Base-by-base conservation (phyloP, 2,888 invertebrate genomes). In the Atethmia centrago region DNA sequence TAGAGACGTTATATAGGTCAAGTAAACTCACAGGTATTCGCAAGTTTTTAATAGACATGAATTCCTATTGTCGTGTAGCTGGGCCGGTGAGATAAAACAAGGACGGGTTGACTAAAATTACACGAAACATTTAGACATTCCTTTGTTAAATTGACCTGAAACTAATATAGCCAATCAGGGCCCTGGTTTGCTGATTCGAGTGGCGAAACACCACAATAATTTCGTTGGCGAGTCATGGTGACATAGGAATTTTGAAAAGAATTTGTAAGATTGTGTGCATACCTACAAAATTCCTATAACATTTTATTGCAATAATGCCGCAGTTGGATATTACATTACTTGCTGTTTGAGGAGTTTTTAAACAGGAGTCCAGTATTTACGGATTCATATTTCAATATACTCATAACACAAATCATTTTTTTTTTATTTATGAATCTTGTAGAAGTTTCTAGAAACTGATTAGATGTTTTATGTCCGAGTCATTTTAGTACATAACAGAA, bases 31-130 rank as follows among this genome's bases (percentile, higher is more conserved):
- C 89, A 91, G 90, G 91, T 90, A 90, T 89, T 88, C 81, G 85
- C 81, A 84, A 80, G 89, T 91, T 93, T 91, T 90, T 90, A 91
- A 90, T 91, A 93, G 90, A 90, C 85, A 85, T 76, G 79, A 85
- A 89, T 90, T 90, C 88, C 88, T 89, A 88, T 90, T 91, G 91
- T 91, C 84, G 77, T 85, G 83, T 80, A 82, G 79, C 78, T 74
- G 67, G 78, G 79, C 85, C 84, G 83, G 80, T 72, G 86, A 74
- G 71, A 83, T 82, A 82, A 67, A 67, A 83, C 82, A 83, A 82
- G 74, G 82, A 66, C 68, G 74, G 69, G 55, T 64, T 80, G 72
- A 70, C 83, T 83, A 76, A 78, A 84, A 80, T 71, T 53, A 74
- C 67, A 68, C 49, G 47, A 47, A 65, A 63, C n/a, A 64, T 67